A percentile compares a stretch with the other conserved stretches of the same genome.
Evolutionary conservation across 2,888 invertebrate species (phyloP).

Genomic region (Cotesia congregata): DNA sequence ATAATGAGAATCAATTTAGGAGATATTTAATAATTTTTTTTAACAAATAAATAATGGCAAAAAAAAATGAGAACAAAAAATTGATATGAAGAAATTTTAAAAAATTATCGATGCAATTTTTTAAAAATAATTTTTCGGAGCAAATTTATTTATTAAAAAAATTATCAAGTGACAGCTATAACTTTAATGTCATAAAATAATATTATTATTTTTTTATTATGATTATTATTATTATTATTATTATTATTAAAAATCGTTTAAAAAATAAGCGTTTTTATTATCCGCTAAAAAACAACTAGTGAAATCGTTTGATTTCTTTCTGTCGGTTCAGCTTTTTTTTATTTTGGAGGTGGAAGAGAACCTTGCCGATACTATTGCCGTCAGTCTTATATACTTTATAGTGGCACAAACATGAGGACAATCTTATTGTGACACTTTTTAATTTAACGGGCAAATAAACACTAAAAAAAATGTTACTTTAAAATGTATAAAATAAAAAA

Average conservation of each 20-base stretch:
- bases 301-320: not conserved
- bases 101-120: too few relatives aligned
- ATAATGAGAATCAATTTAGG: too few relatives aligned
- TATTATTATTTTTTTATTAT: too few relatives aligned
- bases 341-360: slow-evolving; percentile 15
- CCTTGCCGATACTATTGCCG: slow-evolving; percentile 16
- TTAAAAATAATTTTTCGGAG: too few relatives aligned
- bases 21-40: too few relatives aligned
- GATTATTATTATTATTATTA: not conserved
- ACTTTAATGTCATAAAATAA: too few relatives aligned
- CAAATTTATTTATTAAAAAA: not conserved
- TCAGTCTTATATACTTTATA: slow-evolving; percentile 10
- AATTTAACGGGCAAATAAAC: not conserved
- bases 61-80: too few relatives aligned
- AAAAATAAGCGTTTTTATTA: not conserved
- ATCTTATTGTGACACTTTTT: not conserved
- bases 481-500: too few relatives aligned
- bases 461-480: too few relatives aligned
- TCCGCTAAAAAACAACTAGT: slow-evolving; percentile 1
- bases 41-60: too few relatives aligned
- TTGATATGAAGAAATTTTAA: too few relatives aligned
- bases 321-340: not conserved
- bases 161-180: not conserved
- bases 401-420: not conserved
- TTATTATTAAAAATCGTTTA: not conserved